Conservation (phyloP, 2,888 invertebrate species). For the Acronicta aceris region DNA sequence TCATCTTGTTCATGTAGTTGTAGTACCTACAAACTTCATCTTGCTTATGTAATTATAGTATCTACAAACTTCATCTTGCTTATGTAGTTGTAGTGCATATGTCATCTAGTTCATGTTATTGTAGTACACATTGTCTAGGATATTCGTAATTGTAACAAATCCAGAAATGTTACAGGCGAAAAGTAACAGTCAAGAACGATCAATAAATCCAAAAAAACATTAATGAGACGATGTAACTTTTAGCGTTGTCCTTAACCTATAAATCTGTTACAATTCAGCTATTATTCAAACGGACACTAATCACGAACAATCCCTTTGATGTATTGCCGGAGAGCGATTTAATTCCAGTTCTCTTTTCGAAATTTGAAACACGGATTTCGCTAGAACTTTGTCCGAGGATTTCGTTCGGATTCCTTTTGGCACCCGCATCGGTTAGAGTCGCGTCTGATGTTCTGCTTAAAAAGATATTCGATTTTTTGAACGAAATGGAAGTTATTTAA, state of each 20-base stretch:
- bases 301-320: conserved; percentile 56
- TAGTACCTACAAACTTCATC: too few species aligned
- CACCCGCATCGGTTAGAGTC: conserved; percentile 31
- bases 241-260: conserved; percentile 27
- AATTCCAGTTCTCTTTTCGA: conserved; percentile 43
- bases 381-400: conserved; percentile 28
- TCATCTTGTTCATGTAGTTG: too few species aligned
- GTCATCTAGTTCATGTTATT: too few species aligned
- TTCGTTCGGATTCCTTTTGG: conserved; percentile 30
- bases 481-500: too few species aligned
- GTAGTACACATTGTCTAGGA: too few species aligned
- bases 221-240: conserved; percentile 11
- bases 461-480: conserved; percentile 16
- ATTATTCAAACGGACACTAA: conserved; percentile 53
- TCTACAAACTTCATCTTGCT: too few species aligned
- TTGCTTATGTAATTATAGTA: too few species aligned
- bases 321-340: conserved; percentile 45
- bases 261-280: conserved; percentile 45
- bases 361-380: conserved; percentile 44
- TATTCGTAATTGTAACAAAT: too few species aligned
- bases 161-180: too few species aligned
- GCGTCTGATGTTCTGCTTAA: conserved; percentile 10
- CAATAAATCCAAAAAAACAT: not conserved
- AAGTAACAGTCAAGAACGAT: too few species aligned
- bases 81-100: too few species aligned